Evolutionary conservation across 2,797 vertebrate genomes (phyloP).

Genomic region (Neosalanx taihuensis): DNA sequence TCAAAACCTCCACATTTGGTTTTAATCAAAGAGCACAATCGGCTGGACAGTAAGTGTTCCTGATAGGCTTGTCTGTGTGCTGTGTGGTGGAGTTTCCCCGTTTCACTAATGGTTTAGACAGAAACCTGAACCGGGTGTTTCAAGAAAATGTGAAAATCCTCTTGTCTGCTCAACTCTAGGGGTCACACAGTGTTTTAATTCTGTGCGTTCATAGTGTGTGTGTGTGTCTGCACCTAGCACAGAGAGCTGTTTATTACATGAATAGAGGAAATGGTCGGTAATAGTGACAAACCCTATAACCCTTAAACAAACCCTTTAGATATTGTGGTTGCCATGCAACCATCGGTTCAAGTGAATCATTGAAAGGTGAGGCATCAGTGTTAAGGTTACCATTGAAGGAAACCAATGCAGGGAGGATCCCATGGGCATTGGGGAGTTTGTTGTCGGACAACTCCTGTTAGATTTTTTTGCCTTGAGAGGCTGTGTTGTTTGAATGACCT

Average conservation of each 20-base stretch:
- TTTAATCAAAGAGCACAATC: conserved; percentile 51
- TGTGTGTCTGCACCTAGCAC: conserved; percentile 6
- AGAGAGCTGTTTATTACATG: neutral
- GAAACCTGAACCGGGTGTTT: conserved; percentile 57
- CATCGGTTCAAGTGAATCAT: neutral
- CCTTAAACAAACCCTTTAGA: neutral
- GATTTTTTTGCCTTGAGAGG: neutral
- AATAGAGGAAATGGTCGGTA: neutral
- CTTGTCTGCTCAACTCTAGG: conserved; percentile 17
- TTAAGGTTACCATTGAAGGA: neutral
- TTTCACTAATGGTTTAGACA: conserved; percentile 54
- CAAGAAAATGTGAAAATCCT: conserved; percentile 48
- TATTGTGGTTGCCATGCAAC: neutral
- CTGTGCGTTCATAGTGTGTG: conserved; percentile 42
- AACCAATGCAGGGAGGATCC: neutral
- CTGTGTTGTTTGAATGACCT: conserved; percentile 6
- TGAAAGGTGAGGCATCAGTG: neutral
- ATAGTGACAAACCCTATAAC: neutral
- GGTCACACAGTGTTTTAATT: neutral
- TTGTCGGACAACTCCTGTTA: neutral
- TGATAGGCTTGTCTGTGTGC: conserved; percentile 29
- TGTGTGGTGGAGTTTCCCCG: conserved; percentile 26
- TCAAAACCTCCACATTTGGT: conserved; percentile 52
- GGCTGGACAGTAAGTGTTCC: conserved; percentile 38
- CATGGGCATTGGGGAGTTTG: neutral